Evolutionary conservation across 2,888 invertebrate genomes (phyloP).

Genomic region (Gastracanthus pulcherrimus): DNA sequence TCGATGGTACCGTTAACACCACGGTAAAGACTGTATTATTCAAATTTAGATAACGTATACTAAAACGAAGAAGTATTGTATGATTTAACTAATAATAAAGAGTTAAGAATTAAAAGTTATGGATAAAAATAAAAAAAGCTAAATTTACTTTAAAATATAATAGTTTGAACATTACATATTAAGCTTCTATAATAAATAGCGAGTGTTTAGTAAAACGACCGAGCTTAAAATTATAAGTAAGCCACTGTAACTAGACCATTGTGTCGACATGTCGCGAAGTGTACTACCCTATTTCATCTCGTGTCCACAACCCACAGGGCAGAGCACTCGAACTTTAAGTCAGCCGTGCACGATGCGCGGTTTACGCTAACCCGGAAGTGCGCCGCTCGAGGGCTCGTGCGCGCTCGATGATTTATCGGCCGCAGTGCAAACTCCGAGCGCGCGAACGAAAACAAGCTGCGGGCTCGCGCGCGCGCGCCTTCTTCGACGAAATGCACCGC

Average conservation of each 20-base stretch:
- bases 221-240: not conserved
- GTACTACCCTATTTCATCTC: too few relatives aligned
- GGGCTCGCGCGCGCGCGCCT: too few relatives aligned
- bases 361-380: slow-evolving; percentile 51
- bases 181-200: too few relatives aligned
- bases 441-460: slow-evolving; percentile 38
- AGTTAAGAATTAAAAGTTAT: too few relatives aligned
- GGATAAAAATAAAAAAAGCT: too few relatives aligned
- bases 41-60: too few relatives aligned
- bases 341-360: not conserved
- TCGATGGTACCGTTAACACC: too few relatives aligned
- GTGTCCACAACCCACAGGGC: not conserved
- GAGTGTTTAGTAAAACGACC: not conserved
- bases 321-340: not conserved
- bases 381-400: not conserved
- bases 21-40: too few relatives aligned
- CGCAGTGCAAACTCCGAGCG: slow-evolving; percentile 30
- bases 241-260: not conserved
- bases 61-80: too few relatives aligned
- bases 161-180: too few relatives aligned
- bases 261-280: not conserved
- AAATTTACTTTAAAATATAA: too few relatives aligned
- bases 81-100: too few relatives aligned
- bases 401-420: slow-evolving; percentile 52
- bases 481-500: slow-evolving; percentile 15